Conservation (phyloP, 2,797 vertebrate species). For the Sciaenops ocellatus region DNA sequence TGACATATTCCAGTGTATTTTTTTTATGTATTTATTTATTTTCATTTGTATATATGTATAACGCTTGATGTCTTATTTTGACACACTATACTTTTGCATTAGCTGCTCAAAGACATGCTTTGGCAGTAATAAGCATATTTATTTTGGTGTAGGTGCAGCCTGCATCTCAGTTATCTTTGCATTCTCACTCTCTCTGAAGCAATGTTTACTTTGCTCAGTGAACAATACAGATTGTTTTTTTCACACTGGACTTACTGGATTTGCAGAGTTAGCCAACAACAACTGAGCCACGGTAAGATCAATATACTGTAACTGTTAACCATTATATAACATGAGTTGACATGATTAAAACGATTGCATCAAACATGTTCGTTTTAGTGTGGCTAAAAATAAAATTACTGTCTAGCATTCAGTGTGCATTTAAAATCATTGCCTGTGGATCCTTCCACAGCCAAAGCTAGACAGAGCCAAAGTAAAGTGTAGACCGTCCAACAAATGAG, state of each 20-base stretch:
- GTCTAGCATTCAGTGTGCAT: not conserved
- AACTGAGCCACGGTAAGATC: not conserved
- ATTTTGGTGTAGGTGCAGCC: slow-evolving; percentile 47
- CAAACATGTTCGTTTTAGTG: not conserved
- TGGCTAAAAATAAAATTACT: slow-evolving; percentile 1
- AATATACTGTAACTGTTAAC: not conserved
- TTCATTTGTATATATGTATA: not conserved
- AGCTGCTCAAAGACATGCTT: slow-evolving; percentile 50
- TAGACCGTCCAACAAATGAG: not conserved
- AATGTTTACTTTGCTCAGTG: slow-evolving; percentile 29
- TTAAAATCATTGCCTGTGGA: slow-evolving; percentile 16
- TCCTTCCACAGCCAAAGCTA: slow-evolving; percentile 21
- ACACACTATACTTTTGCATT: slow-evolving; percentile 34
- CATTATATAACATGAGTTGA: not conserved
- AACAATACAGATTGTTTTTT: slow-evolving; percentile 15
- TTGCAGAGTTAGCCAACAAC: not conserved
- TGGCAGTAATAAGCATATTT: slow-evolving; percentile 59
- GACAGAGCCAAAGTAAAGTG: slow-evolving; percentile 34
- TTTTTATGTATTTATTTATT: not conserved
- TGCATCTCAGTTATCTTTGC: slow-evolving; percentile 32
- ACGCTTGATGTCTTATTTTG: slow-evolving; percentile 47
- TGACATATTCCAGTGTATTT: slow-evolving; percentile 39
- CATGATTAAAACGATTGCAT: not conserved
- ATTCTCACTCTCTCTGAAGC: slow-evolving; percentile 10
- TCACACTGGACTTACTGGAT: not conserved